Percentiles rank a stretch among this genome's conserved stretches.
Conservation (phyloP, 2,888 invertebrate genomes). For the Sepioteuthis lessoniana region DNA sequence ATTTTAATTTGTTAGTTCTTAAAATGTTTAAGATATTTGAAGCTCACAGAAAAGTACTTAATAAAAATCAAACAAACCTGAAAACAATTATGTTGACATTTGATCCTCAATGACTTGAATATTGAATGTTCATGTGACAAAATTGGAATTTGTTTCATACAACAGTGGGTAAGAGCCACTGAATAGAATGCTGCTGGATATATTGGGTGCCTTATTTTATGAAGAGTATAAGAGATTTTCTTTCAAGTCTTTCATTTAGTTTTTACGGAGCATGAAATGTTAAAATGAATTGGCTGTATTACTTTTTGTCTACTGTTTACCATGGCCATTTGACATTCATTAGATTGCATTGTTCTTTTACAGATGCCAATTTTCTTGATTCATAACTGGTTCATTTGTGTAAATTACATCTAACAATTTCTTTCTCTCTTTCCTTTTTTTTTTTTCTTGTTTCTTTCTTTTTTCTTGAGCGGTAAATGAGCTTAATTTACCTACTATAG, state of each 20-base stretch:
- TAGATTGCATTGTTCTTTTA: background rate
- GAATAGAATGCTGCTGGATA: too few relatives aligned
- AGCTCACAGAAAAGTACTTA: background rate
- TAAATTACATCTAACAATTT: background rate
- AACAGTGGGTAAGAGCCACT: too few relatives aligned
- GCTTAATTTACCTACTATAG: too few relatives aligned
- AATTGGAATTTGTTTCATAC: too few relatives aligned
- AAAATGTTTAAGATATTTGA: background rate
- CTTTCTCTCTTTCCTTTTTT: too few relatives aligned
- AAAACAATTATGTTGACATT: background rate
- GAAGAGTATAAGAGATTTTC: too few relatives aligned
- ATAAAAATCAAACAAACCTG: background rate
- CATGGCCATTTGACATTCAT: background rate
- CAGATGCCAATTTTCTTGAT: background rate
- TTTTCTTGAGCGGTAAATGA: too few relatives aligned
- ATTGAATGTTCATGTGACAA: too few relatives aligned
- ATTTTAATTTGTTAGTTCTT: background rate
- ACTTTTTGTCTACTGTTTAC: background rate
- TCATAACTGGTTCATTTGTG: background rate
- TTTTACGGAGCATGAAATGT: background rate
- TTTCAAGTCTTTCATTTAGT: background rate
- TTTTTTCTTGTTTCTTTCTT: too few relatives aligned
- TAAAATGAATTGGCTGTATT: background rate
- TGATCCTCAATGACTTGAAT: background rate
- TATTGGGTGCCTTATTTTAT: too few relatives aligned